These are phyloP conservation scores for Ceyx cyanopectus DNA, from an alignment of 2,113 vertebrate genomes.

Conservation along the genomic window DNA sequence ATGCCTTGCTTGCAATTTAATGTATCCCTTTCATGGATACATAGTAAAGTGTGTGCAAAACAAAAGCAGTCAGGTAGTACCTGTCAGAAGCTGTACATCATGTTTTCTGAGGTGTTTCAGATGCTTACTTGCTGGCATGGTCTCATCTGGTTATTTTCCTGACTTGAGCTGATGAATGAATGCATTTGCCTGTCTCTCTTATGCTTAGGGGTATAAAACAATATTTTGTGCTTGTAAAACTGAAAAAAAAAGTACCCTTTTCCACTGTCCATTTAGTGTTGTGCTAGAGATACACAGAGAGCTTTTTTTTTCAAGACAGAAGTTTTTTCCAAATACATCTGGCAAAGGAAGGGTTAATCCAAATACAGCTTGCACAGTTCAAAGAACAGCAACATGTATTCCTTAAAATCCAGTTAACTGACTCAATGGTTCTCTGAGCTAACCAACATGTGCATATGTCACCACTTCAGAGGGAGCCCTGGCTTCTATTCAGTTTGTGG, in stretches of 20 bases:
- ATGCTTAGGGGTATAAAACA: neutral
- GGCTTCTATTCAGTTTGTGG: neutral
- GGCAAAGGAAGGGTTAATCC: neutral
- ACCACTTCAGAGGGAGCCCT: neutral
- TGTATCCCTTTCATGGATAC: neutral
- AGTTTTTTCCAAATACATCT: neutral
- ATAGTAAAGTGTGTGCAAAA: neutral
- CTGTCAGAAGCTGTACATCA: neutral
- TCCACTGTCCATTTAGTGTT: neutral
- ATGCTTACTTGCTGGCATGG: neutral
- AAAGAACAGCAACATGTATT: neutral
- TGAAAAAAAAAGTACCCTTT: neutral
- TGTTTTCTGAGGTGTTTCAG: neutral
- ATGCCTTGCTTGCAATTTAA: neutral
- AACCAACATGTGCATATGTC: neutral
- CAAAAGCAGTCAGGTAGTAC: neutral
- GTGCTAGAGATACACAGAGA: neutral
- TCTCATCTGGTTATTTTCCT: neutral
- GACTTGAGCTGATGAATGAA: neutral
- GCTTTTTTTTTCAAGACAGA: neutral
- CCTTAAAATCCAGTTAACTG: neutral
- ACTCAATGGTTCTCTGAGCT: neutral
- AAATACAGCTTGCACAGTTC: neutral
- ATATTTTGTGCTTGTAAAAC: neutral
- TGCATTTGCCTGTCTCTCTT: neutral